Evolutionary conservation across 2,888 invertebrate species (phyloP).

Genomic region (Caenorhabditis sp.): DNA sequence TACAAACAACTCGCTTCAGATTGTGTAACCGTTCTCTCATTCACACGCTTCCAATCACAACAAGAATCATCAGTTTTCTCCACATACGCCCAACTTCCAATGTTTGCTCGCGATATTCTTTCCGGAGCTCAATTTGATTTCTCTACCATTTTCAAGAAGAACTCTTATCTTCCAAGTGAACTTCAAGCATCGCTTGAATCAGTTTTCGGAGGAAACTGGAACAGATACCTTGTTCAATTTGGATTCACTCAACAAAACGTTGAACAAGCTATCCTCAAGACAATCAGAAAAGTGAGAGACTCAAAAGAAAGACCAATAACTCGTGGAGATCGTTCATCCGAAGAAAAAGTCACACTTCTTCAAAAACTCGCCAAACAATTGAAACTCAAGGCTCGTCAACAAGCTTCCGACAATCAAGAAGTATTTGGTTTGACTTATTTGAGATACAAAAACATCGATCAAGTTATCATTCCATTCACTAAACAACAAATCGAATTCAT

Average conservation of each 20-base stretch:
- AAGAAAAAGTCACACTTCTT: conserved; percentile 36
- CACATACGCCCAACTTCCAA: conserved; percentile 44
- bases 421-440: conserved; percentile 49
- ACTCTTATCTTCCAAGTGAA: conserved; percentile 55
- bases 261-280: conserved; percentile 41
- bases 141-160: conserved; percentile 55
- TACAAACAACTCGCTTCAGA: conserved; percentile 48
- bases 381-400: conserved; percentile 47
- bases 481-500: conserved; percentile 41
- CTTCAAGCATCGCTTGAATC: conserved; percentile 54
- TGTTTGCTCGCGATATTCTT: conserved; percentile 48
- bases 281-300: conserved; percentile 34
- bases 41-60: conserved; percentile 46
- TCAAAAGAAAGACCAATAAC: conserved; percentile 36
- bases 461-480: conserved; percentile 60
- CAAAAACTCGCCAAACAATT: conserved; percentile 54
- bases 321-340: conserved; percentile 40
- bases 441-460: conserved; percentile 62
- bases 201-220: conserved; percentile 59
- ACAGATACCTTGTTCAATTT: conserved; percentile 48
- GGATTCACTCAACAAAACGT: conserved; percentile 59
- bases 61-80: conserved; percentile 27
- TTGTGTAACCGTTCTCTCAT: conserved; percentile 32
- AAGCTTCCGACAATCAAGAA: conserved; percentile 25
- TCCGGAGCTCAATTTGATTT: conserved; percentile 54